Conservation (phyloP, 2,888 invertebrate genomes). For the Drosophila putrida region DNA sequence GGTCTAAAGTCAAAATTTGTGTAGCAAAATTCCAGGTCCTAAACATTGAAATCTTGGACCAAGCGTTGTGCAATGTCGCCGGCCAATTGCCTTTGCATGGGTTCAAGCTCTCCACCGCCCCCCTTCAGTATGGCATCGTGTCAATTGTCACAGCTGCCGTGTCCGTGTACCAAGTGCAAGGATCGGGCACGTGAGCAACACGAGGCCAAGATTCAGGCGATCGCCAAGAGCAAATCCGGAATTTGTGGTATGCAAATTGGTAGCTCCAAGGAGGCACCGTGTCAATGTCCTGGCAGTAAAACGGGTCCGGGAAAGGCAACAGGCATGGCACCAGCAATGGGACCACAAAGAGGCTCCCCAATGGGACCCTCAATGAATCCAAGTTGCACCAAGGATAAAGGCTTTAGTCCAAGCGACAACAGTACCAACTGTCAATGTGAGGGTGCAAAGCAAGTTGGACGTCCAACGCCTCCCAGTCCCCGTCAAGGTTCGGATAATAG, state of each 20-base stretch:
- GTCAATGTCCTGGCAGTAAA: not conserved
- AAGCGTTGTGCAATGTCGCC: conserved; percentile 29
- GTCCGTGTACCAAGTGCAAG: conserved; percentile 67
- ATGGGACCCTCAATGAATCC: not conserved
- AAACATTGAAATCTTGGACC: not conserved
- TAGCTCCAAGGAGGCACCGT: not conserved
- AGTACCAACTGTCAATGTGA: conserved; percentile 1
- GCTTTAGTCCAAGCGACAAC: not conserved
- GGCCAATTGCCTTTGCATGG: conserved; percentile 36
- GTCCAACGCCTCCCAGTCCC: not conserved
- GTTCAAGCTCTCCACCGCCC: conserved; percentile 1
- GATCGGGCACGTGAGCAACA: conserved; percentile 5
- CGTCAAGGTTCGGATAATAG: not conserved
- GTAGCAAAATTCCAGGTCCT: not conserved
- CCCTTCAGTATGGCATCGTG: conserved; percentile 17
- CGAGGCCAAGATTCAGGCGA: conserved; percentile 1
- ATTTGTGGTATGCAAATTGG: conserved; percentile 25
- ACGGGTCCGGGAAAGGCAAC: not conserved
- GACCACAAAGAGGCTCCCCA: not conserved
- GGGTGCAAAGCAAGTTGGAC: not conserved
- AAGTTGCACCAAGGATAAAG: not conserved
- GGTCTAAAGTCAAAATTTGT: conserved; percentile 26
- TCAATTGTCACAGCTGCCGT: conserved; percentile 26
- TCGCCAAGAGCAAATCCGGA: conserved; percentile 8
- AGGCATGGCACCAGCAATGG: not conserved